These are phyloP conservation scores for Tor tambroides DNA, from an alignment of 2,113 vertebrate species.

Conservation along the genomic window DNA sequence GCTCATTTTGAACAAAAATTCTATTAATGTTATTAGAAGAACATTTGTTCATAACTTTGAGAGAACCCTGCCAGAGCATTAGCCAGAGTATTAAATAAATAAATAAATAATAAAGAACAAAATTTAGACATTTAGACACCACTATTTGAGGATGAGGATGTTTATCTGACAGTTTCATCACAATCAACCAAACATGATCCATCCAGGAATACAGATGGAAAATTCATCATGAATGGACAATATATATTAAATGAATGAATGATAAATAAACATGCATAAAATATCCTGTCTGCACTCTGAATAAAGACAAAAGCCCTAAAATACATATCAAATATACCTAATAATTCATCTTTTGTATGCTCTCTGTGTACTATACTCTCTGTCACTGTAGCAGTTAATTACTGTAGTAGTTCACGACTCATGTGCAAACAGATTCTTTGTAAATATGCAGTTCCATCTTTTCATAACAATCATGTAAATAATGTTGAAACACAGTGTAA, in stretches of 20 bases:
- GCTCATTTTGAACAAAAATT: too few relatives aligned
- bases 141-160: too few relatives aligned
- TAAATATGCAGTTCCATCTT: background rate
- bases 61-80: too few relatives aligned
- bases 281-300: background rate
- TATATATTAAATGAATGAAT: background rate
- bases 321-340: background rate
- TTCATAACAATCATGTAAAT: background rate
- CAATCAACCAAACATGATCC: too few relatives aligned
- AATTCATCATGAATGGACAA: background rate
- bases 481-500: background rate
- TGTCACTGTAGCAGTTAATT: background rate
- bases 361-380: background rate
- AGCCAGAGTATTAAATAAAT: too few relatives aligned
- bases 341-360: background rate
- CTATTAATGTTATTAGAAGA: too few relatives aligned
- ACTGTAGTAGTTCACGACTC: background rate
- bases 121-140: too few relatives aligned
- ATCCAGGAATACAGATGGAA: too few relatives aligned
- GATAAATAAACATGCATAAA: background rate
- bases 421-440: background rate
- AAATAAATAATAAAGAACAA: too few relatives aligned
- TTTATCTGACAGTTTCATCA: too few relatives aligned
- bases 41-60: too few relatives aligned
- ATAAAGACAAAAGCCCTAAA: background rate